Conservation (phyloP, 2,888 invertebrate genomes). For the Drosophila leonis region DNA sequence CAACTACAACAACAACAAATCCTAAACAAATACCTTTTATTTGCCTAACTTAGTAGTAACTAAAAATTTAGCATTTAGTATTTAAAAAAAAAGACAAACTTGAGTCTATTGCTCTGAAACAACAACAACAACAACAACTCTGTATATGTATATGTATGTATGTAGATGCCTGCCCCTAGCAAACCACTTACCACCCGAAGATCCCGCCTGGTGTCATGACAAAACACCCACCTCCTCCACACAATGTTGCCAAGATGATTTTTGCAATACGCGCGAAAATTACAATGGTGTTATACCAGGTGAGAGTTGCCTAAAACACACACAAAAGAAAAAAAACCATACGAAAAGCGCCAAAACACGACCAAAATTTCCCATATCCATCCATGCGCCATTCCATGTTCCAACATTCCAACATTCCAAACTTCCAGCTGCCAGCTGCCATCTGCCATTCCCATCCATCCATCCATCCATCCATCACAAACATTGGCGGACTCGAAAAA, state of each 20-base stretch:
- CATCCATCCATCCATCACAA: conserved; percentile 16
- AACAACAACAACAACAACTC: conserved; percentile 33
- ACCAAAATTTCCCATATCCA: conserved; percentile 20
- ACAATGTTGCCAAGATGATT: conserved; percentile 88
- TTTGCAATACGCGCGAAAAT: conserved; percentile 89
- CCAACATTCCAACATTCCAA: conserved; percentile 12
- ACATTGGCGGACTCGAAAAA: conserved; percentile 11
- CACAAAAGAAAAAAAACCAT: no score
- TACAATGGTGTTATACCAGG: conserved; percentile 83
- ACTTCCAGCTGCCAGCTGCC: not conserved
- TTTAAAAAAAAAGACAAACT: conserved; percentile 28
- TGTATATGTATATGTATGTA: conserved; percentile 58
- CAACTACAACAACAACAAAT: conserved; percentile 18
- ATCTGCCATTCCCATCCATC: conserved; percentile 14
- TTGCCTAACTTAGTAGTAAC: conserved; percentile 55
- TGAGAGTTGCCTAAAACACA: conserved; percentile 82
- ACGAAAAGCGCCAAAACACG: conserved; percentile 1
- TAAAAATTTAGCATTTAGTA: conserved; percentile 42
- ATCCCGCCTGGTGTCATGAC: conserved; percentile 88
- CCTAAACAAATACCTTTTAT: conserved; percentile 17
- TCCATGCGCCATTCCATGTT: conserved; percentile 6
- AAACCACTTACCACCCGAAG: conserved; percentile 88
- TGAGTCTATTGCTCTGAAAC: conserved; percentile 42
- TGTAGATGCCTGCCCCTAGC: conserved; percentile 88
- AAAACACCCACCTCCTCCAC: conserved; percentile 78